Evolutionary conservation across 30 jellyfish, hydroid and myxozoan genomes (phyloP).

Genomic region (Aurelia sp.): DNA sequence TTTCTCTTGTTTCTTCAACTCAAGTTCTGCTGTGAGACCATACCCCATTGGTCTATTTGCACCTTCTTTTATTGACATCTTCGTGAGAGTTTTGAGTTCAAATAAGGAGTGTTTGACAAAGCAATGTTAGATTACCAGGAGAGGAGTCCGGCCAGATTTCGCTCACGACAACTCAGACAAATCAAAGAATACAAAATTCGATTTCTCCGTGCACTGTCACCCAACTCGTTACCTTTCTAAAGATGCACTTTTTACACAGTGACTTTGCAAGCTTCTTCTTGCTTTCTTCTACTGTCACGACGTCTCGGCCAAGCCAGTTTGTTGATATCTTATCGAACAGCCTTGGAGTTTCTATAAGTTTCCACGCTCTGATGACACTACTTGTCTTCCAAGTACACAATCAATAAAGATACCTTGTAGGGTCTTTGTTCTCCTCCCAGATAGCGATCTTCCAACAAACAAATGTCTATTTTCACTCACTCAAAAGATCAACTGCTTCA

Average conservation of each 20-base stretch:
- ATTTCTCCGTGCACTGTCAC: no score
- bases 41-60: slow-evolving; percentile 93
- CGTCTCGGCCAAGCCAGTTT: not conserved
- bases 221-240: no score
- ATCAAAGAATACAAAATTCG: no score
- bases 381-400: slow-evolving; percentile 2
- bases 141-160: no score
- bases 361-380: not conserved
- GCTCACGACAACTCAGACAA: no score
- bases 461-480: not conserved
- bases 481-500: not conserved
- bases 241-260: no score
- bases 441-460: not conserved
- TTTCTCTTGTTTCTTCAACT: slow-evolving; percentile 64
- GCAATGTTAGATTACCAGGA: no score
- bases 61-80: slow-evolving; percentile 59
- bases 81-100: no score
- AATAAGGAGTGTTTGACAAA: no score
- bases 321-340: not conserved
- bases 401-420: slow-evolving; percentile 9
- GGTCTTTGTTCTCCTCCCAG: not conserved
- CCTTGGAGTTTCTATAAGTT: not conserved
- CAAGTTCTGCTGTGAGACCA: slow-evolving; percentile 88
- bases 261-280: no score
- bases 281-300: no score